Conservation (phyloP, 2,797 vertebrate species). For the Dallia pectoralis region DNA sequence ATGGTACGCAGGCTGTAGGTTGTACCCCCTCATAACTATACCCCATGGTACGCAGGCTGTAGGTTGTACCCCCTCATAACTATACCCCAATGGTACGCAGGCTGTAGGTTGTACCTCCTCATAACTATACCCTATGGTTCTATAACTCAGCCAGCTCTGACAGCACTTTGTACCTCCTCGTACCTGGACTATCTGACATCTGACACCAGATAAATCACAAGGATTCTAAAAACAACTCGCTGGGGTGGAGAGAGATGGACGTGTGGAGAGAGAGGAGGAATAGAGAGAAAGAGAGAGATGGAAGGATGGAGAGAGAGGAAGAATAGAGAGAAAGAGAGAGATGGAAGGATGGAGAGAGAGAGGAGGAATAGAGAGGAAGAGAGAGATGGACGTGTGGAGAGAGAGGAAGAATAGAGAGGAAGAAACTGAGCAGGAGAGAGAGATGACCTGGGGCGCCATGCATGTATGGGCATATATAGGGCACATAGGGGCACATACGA, state of each 20-base stretch:
- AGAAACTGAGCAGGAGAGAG: constrained; percentile 18
- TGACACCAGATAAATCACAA: constrained; percentile 62
- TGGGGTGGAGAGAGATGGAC: background rate
- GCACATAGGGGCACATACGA: no score
- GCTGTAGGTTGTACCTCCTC: constrained; percentile 58
- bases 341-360: constrained; percentile 37
- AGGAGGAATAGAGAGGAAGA: constrained; percentile 7
- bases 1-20: no score
- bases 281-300: constrained; percentile 3
- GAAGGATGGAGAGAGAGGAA: constrained; percentile 34
- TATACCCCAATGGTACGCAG: no score
- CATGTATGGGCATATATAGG: no score
- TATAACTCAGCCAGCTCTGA: constrained; percentile 69
- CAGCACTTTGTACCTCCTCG: constrained; percentile 64
- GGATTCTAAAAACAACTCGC: constrained; percentile 42
- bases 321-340: constrained; percentile 34
- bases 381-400: background rate
- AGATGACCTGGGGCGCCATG: no score
- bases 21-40: no score
- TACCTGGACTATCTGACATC: constrained; percentile 68
- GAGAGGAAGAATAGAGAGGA: constrained; percentile 1
- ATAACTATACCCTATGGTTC: constrained; percentile 63
- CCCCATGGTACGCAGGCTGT: no score
- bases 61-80: no score
- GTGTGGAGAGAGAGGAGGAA: constrained; percentile 7